Evolutionary conservation across 2,113 vertebrate genomes (phyloP).

Genomic region (Lepus europaeus): DNA sequence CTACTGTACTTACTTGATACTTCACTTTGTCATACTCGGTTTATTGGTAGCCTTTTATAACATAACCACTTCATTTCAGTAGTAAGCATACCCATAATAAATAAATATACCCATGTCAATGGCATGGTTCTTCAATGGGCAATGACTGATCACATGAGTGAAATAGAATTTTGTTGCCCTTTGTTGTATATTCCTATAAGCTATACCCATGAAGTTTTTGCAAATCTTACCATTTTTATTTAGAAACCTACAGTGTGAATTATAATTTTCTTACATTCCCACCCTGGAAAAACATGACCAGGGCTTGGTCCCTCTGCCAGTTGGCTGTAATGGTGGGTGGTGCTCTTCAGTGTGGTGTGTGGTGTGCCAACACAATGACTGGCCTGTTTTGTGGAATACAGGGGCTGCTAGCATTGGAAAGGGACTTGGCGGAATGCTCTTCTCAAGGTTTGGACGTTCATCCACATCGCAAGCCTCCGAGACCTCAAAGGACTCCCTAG

Average conservation of each 20-base stretch:
- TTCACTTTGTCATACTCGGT: not conserved
- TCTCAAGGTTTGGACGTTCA: conserved; percentile 95
- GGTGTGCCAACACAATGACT: conserved; percentile 17
- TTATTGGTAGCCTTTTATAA: conserved; percentile 56
- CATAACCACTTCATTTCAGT: not conserved
- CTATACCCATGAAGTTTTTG: not conserved
- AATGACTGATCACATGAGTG: not conserved
- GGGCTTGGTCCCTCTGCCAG: not conserved
- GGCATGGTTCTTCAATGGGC: not conserved
- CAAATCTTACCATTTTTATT: conserved; percentile 60
- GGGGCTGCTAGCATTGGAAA: conserved; percentile 98
- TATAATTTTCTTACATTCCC: conserved; percentile 63
- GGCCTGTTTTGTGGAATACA: conserved; percentile 77
- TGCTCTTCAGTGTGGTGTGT: not conserved
- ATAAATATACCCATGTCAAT: not conserved
- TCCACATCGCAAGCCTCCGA: conserved; percentile 89
- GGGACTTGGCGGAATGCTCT: conserved; percentile 97
- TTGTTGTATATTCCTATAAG: not conserved
- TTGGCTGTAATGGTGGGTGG: conserved; percentile 55
- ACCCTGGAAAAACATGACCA: conserved; percentile 70
- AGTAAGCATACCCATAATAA: not conserved
- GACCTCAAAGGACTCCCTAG: conserved; percentile 87
- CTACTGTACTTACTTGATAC: not conserved
- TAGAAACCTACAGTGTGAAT: conserved; percentile 49
- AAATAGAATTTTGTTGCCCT: conserved; percentile 47